phyloP scores from a whole-genome alignment of 2,797 vertebrate genomes.

The Malurus splendens region DNA sequence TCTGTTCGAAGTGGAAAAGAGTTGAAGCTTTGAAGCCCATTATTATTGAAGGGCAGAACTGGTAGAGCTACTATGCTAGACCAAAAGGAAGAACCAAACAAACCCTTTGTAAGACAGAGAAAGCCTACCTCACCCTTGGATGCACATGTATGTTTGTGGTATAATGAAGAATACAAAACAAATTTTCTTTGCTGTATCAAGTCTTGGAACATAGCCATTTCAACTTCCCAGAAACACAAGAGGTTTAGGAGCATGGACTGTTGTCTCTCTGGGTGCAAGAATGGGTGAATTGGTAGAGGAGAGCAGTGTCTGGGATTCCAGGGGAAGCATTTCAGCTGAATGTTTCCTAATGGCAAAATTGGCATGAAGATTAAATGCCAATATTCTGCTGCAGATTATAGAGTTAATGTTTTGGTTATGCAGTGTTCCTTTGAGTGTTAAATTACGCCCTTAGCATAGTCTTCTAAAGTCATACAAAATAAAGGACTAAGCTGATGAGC shows the following conservation, averaged over 20 bases:
- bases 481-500: background rate
- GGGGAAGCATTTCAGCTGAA: background rate
- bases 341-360: background rate
- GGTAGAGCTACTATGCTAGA: background rate
- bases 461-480: background rate
- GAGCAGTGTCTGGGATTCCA: background rate
- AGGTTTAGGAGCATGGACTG: background rate
- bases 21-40: background rate
- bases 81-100: background rate
- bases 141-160: fast-evolving
- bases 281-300: background rate
- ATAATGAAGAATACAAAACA: background rate
- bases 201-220: background rate
- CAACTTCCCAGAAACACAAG: background rate
- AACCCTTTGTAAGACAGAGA: background rate
- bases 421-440: background rate
- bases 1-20: background rate
- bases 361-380: background rate
- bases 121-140: background rate
- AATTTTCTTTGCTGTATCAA: background rate
- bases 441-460: background rate
- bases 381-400: background rate
- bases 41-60: background rate
- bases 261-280: background rate
- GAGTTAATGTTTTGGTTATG: background rate